Conservation (phyloP, 2,888 invertebrate genomes). For the Terebella lapidaria region DNA sequence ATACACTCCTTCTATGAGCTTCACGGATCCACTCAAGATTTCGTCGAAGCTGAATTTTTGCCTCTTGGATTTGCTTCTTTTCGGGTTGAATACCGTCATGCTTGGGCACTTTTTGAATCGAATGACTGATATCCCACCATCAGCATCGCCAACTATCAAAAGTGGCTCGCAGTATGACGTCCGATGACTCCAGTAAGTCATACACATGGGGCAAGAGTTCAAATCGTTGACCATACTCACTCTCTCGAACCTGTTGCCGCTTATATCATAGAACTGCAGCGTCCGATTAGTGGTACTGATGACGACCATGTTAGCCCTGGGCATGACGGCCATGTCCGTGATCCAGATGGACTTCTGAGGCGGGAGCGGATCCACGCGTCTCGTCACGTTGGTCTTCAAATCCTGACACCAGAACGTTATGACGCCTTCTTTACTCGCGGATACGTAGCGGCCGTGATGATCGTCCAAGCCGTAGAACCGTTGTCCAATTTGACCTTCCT, state of each 20-base stretch:
- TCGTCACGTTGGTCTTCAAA: conserved; percentile 57
- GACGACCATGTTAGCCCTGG: conserved; percentile 73
- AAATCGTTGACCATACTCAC: conserved; percentile 61
- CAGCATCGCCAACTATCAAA: conserved; percentile 69
- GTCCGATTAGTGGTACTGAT: conserved; percentile 74
- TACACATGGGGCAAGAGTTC: conserved; percentile 59
- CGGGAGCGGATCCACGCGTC: not conserved
- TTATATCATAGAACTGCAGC: conserved; percentile 68
- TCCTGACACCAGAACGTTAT: conserved; percentile 75
- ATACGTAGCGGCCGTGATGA: conserved; percentile 65
- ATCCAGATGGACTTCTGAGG: conserved; percentile 61
- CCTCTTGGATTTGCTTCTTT: not conserved
- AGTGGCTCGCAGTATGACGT: no score
- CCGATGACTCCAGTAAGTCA: conserved; percentile 56
- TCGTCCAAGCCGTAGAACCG: not conserved
- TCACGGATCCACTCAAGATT: conserved; percentile 1
- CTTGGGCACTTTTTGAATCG: conserved; percentile 13
- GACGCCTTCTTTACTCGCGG: conserved; percentile 71
- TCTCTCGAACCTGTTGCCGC: conserved; percentile 63
- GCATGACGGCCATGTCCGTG: conserved; percentile 68
- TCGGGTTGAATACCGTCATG: conserved; percentile 11
- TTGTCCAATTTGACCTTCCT: not conserved
- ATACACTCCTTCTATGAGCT: conserved; percentile 37
- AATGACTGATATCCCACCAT: conserved; percentile 55
- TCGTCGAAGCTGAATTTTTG: conserved; percentile 5